A percentile compares a stretch with the other conserved stretches of the same genome.
phyloP scores from a whole-genome alignment of 2,113 vertebrate genomes.

The Catagonus wagneri region DNA sequence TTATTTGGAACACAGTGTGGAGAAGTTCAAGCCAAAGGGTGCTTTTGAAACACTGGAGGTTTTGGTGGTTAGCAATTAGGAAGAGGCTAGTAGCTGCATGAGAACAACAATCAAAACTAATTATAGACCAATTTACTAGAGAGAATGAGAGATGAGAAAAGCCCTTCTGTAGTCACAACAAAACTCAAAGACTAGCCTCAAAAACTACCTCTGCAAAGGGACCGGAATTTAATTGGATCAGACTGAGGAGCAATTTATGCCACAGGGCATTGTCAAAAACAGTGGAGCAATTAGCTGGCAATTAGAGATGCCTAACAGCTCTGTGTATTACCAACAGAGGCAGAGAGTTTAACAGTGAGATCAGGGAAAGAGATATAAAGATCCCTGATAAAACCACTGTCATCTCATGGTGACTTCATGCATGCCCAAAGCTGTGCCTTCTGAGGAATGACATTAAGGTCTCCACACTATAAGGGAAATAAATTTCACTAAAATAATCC shows the following conservation, averaged over 20 bases:
- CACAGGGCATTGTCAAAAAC: conserved; percentile 21
- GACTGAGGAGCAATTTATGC: conserved; percentile 21
- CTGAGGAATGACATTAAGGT: background rate
- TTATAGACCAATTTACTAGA: background rate
- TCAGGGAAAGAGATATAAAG: background rate
- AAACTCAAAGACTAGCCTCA: conserved; percentile 19
- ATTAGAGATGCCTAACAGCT: background rate
- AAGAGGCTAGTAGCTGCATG: background rate
- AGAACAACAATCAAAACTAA: conserved; percentile 21
- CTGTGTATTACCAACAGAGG: background rate
- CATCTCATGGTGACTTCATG: background rate
- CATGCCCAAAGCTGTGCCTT: background rate
- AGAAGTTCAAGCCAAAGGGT: background rate
- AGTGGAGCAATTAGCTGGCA: background rate
- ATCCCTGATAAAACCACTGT: background rate
- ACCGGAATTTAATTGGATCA: background rate
- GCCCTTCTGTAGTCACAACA: background rate
- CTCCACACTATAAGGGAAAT: background rate
- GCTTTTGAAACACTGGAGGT: background rate
- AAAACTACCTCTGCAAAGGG: conserved; percentile 6
- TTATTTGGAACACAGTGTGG: background rate
- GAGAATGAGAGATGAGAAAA: background rate
- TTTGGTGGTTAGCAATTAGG: background rate
- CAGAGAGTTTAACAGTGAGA: background rate
- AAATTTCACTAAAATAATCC: background rate